Conservation (phyloP, 2,888 invertebrate genomes). For the Trypoxylon attenuatum region DNA sequence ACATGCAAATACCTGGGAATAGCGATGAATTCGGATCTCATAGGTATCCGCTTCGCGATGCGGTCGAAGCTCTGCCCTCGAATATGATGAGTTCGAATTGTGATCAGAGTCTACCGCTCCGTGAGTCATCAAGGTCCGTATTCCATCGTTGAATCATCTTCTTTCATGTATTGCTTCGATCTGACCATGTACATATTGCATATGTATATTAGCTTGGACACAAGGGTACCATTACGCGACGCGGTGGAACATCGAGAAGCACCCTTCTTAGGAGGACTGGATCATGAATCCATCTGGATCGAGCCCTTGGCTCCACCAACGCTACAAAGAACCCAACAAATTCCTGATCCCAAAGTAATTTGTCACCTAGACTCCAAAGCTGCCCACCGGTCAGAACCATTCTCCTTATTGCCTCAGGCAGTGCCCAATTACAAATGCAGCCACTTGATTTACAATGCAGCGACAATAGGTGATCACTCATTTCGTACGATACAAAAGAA, state of each 20-base stretch:
- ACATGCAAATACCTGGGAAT: conserved; percentile 2
- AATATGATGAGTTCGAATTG: conserved; percentile 4
- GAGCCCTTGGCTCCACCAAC: conserved; percentile 67
- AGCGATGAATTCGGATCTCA: conserved; percentile 71
- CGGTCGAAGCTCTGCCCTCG: conserved; percentile 79
- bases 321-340: conserved; percentile 57
- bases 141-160: not conserved
- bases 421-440: conserved; percentile 82
- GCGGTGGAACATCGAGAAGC: conserved; percentile 79
- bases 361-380: conserved; percentile 84
- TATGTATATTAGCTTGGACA: conserved; percentile 27
- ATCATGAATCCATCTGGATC: conserved; percentile 70
- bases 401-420: conserved; percentile 80
- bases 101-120: not conserved
- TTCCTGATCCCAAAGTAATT: conserved; percentile 73
- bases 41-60: conserved; percentile 81
- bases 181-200: not conserved
- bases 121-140: conserved; percentile 16
- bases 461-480: conserved; percentile 75
- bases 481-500: not conserved
- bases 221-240: conserved; percentile 80
- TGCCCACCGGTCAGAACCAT: conserved; percentile 81
- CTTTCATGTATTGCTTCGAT: not conserved
- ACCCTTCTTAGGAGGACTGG: conserved; percentile 62
- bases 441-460: conserved; percentile 85